Evolutionary conservation across 2,888 invertebrate genomes (phyloP), one percentile per base, ranked within the genome.

Genomic region (Drosophila formosana): DNA sequence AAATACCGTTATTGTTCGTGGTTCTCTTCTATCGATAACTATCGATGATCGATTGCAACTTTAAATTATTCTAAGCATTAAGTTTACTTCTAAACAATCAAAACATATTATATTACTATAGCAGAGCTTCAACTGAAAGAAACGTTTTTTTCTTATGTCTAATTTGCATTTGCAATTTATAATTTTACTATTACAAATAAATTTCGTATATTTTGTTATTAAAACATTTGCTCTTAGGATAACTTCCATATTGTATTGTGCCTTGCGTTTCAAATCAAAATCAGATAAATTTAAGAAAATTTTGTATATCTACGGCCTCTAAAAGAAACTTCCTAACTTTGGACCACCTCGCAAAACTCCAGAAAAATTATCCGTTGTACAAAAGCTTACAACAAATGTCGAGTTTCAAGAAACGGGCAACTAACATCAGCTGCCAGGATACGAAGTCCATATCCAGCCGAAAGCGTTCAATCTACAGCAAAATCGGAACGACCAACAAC

Each of bases 261-360:
- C 32, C 23, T 49, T 43, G 77, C 8, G 49, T 72, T 60, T 53
- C 4, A 57, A 28, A 30, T 63, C 73, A 61, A 70, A 70, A 45
- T 56, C 37, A 39, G 34, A 65, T 25, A 61, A 53, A 53, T 61
- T 39, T 18, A 18, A 51, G 18, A 34, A 32, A 58, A 39, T 11
- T 32, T 41, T 39, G 13, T 3, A 34, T 45, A 32, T 30, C 25
- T 45, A 18, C 34, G 32, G 57, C 34, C 49, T 64, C 11, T 7
- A 30, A 28, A 8, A 25, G 8, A 30, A 34, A 52, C 18, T 26
- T 57, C 7, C 18, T 3, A 23, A 34, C 39, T 47, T 47, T 46
- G 9, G 32, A 32, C 2, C 25, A 28, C 26, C 25, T 18, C 56
- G 4, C 2, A 56, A 41, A 25, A 41, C 0, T 23, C n/a, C 1